phyloP scores from a whole-genome alignment of 2,888 invertebrate species.

The Caenorhabditis imperialis region DNA sequence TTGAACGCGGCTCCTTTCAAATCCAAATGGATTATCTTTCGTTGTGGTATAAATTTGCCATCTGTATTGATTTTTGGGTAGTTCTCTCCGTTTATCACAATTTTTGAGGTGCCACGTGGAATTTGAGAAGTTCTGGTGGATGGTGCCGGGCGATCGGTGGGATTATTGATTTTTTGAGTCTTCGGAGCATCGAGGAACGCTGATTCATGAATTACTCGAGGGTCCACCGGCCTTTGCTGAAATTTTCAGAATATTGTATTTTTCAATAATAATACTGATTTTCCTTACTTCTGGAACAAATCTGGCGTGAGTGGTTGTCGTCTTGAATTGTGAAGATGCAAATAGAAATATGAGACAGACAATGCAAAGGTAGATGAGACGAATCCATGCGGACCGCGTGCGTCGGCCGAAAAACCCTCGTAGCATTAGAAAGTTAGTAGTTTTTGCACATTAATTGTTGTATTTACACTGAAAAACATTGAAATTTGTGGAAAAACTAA shows the following conservation, averaged over 20 bases:
- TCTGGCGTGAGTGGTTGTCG: conserved; percentile 29
- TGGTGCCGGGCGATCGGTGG: no score
- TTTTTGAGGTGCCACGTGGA: no score
- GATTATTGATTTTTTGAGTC: not conserved
- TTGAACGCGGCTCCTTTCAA: conserved; percentile 82
- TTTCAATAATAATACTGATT: not conserved
- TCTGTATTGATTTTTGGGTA: conserved; percentile 70
- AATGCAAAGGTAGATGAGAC: conserved; percentile 43
- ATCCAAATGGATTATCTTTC: conserved; percentile 87
- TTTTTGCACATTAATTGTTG: no score
- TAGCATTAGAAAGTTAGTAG: no score
- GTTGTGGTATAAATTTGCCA: conserved; percentile 71
- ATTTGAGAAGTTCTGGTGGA: no score
- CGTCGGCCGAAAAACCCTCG: conserved; percentile 42
- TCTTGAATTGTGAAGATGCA: conserved; percentile 36
- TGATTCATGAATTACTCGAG: not conserved
- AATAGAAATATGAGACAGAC: conserved; percentile 32
- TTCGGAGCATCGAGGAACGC: not conserved
- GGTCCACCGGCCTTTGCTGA: not conserved
- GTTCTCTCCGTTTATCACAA: conserved; percentile 43
- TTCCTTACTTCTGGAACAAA: conserved; percentile 38
- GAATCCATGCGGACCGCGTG: conserved; percentile 36
- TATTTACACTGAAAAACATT: no score
- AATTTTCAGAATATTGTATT: not conserved
- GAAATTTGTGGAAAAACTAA: not conserved